Conservation (phyloP, 2,113 vertebrate species). For the Pachypanchax playfairii region DNA sequence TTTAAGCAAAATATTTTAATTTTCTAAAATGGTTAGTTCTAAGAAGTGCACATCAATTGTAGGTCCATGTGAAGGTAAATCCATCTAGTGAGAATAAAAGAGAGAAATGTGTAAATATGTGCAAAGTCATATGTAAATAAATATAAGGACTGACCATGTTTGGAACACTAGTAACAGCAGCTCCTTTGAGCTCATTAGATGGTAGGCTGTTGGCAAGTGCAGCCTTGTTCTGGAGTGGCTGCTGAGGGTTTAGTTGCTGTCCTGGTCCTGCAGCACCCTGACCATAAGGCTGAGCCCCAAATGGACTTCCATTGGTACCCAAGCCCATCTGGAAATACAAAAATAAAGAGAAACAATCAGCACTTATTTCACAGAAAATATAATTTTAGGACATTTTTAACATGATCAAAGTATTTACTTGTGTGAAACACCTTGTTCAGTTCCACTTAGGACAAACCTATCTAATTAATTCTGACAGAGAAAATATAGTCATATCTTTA, state of each 20-base stretch:
- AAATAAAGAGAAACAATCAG: constrained; percentile 13
- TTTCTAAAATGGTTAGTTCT: too few species aligned
- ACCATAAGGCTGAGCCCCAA: constrained; percentile 86
- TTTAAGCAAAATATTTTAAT: too few species aligned
- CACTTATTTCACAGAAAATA: not conserved
- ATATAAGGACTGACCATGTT: constrained; percentile 87
- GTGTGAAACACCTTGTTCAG: not conserved
- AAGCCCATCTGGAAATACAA: constrained; percentile 85
- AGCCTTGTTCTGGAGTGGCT: constrained; percentile 90
- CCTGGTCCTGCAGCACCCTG: constrained; percentile 81
- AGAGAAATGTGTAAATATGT: not conserved
- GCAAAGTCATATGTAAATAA: not conserved
- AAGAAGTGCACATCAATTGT: too few species aligned
- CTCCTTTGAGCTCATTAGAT: constrained; percentile 90
- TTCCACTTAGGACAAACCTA: not conserved
- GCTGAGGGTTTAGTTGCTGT: constrained; percentile 87
- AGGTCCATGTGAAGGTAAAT: not conserved
- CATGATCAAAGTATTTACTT: not conserved
- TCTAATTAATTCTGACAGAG: not conserved
- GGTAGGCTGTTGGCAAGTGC: constrained; percentile 90
- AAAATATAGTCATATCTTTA: not conserved
- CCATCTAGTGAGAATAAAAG: not conserved
- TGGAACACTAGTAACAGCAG: constrained; percentile 84
- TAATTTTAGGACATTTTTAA: not conserved
- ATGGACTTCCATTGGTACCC: constrained; percentile 87